Conservation (phyloP, 2,797 vertebrate genomes). For the Avahi laniger region DNA sequence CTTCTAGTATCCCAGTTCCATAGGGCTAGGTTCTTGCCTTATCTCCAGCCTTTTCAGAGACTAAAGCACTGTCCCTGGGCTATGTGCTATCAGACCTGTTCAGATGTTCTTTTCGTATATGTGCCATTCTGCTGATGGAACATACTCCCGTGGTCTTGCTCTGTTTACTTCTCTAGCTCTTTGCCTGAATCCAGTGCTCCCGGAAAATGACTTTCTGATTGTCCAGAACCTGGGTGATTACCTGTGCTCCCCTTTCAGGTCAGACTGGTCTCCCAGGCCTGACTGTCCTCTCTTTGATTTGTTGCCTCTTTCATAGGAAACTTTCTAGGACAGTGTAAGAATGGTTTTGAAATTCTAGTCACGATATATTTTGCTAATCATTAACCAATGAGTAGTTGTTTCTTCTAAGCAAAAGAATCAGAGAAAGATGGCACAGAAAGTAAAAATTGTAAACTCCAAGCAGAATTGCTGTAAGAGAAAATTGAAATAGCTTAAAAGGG, state of each 20-base stretch:
- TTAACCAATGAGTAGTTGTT: neutral
- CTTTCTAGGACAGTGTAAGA: neutral
- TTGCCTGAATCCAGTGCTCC: neutral
- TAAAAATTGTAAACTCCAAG: neutral
- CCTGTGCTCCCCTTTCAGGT: neutral
- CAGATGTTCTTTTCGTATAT: neutral
- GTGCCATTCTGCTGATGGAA: neutral
- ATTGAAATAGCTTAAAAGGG: neutral
- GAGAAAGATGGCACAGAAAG: neutral
- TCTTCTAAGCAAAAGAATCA: neutral
- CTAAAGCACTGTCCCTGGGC: neutral
- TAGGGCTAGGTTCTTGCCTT: neutral
- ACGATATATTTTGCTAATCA: neutral
- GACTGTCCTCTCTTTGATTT: neutral
- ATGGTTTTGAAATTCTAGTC: neutral
- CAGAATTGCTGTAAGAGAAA: neutral
- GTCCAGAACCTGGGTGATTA: neutral
- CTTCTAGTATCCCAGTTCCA: neutral
- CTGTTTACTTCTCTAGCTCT: neutral
- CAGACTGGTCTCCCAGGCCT: neutral
- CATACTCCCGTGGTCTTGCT: neutral
- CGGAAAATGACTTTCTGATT: neutral
- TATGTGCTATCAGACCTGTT: neutral
- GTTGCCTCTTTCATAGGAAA: neutral
- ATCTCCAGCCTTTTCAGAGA: neutral